Percentiles rank a stretch among this genome's conserved stretches.
These are phyloP conservation scores for Spicauda simplicius DNA, from an alignment of 2,888 invertebrate genomes.

Conservation along the genomic window DNA sequence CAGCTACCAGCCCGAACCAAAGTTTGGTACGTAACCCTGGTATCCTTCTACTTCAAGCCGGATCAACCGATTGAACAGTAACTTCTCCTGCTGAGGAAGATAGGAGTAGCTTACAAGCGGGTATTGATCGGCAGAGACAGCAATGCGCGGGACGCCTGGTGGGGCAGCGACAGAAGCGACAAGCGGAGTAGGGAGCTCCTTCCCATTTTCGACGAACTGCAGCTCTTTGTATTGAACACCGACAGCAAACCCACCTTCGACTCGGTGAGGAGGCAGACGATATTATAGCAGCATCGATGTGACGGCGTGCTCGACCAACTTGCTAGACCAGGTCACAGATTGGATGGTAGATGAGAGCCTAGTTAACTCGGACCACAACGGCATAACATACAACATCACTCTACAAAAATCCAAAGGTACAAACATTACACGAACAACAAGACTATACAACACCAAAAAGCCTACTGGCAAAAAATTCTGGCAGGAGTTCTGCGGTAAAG, in stretches of 20 bases:
- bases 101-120: no score
- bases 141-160: no score
- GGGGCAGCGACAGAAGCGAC: no score
- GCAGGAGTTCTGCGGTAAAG: conserved; percentile 7
- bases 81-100: no score
- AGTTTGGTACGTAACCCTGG: no score
- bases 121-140: no score
- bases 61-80: no score
- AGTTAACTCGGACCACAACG: not conserved
- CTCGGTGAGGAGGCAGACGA: not conserved
- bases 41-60: no score
- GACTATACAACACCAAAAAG: not conserved
- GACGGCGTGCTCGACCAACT: not conserved
- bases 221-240: not conserved
- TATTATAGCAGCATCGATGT: not conserved
- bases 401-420: not conserved
- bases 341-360: not conserved
- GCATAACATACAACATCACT: not conserved
- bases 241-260: not conserved
- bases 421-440: not conserved
- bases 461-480: not conserved
- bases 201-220: not conserved
- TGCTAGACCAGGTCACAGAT: not conserved
- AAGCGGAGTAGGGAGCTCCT: not conserved
- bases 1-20: no score